Percentiles rank a stretch among this genome's conserved stretches.
These are phyloP conservation scores for Drosophila bocki DNA, from an alignment of 1,140 invertebrate genomes.

Conservation along the genomic window DNA sequence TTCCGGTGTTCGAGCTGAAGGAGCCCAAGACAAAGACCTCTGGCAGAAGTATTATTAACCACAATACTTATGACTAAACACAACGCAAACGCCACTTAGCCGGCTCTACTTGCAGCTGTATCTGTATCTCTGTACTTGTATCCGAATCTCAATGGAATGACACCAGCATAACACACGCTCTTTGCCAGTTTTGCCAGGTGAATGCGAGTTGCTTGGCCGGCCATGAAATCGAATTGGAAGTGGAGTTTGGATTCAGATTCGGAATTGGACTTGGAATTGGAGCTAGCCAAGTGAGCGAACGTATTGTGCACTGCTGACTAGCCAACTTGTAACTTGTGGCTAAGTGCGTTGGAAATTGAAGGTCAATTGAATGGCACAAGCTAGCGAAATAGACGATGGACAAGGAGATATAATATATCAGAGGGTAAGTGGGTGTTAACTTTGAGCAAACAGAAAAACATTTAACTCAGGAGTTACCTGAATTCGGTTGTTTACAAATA, in stretches of 20 bases:
- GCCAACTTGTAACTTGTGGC: slow-evolving; percentile 42
- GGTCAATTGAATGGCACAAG: slow-evolving; percentile 68
- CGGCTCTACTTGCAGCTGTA: slow-evolving; percentile 33
- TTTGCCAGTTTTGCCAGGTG: slow-evolving; percentile 54
- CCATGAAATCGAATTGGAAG: slow-evolving; percentile 77
- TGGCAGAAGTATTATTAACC: slow-evolving; percentile 43
- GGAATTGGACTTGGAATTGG: slow-evolving; percentile 55
- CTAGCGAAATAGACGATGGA: slow-evolving; percentile 19
- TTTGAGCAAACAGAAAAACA: not conserved
- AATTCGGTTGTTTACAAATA: not conserved
- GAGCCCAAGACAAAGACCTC: slow-evolving; percentile 71
- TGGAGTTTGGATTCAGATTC: slow-evolving; percentile 48
- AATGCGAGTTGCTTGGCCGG: slow-evolving; percentile 66
- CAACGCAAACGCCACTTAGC: slow-evolving; percentile 68
- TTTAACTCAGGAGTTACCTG: not conserved
- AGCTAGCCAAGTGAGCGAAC: slow-evolving; percentile 41
- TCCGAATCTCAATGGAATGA: slow-evolving; percentile 66
- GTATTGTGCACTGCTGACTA: slow-evolving; percentile 17
- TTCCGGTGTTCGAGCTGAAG: slow-evolving; percentile 38
- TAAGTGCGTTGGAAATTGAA: slow-evolving; percentile 67
- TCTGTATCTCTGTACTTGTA: slow-evolving; percentile 17
- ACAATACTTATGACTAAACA: slow-evolving; percentile 60
- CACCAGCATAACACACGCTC: slow-evolving; percentile 39
- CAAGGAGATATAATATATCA: not conserved
- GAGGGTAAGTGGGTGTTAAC: not conserved